phyloP scores from a whole-genome alignment of 2,113 vertebrate species.

The Heterotilapia buettikoferi region DNA sequence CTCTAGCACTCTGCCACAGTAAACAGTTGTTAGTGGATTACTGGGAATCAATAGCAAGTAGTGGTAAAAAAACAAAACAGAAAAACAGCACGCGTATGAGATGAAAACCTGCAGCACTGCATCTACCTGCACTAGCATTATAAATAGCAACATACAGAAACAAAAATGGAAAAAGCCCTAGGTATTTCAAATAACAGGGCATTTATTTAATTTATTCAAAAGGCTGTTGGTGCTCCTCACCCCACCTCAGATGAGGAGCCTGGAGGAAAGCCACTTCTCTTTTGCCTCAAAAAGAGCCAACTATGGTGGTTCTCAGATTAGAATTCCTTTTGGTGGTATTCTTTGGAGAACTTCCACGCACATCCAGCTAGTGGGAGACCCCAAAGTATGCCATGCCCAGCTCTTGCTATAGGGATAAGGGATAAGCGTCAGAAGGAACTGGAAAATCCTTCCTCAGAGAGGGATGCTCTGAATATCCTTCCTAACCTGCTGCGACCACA shows the following conservation, averaged over 20 bases:
- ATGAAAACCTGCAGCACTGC: not conserved
- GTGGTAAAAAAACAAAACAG: constrained; percentile 2
- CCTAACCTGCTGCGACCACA: not conserved
- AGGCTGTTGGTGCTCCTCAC: not conserved
- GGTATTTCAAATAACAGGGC: not conserved
- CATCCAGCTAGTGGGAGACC: not conserved
- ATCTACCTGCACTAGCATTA: not conserved
- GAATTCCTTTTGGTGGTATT: not conserved
- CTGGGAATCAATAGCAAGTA: constrained; percentile 26
- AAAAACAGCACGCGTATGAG: not conserved
- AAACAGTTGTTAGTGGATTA: constrained; percentile 52
- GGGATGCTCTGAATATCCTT: not conserved
- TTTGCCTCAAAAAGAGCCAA: not conserved
- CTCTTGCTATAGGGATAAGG: not conserved
- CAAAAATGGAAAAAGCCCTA: not conserved
- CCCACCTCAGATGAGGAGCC: not conserved
- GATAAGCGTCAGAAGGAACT: not conserved
- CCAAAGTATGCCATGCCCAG: not conserved
- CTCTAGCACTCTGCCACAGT: constrained; percentile 22
- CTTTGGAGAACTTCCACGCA: not conserved
- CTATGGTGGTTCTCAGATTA: not conserved
- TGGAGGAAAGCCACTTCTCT: not conserved
- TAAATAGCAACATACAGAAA: not conserved
- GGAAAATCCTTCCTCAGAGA: not conserved
- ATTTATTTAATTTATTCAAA: not conserved